Evolutionary conservation across 2,888 invertebrate species (phyloP), one percentile per base, ranked within the genome.

Genomic region (Rhabditoides inermis): DNA sequence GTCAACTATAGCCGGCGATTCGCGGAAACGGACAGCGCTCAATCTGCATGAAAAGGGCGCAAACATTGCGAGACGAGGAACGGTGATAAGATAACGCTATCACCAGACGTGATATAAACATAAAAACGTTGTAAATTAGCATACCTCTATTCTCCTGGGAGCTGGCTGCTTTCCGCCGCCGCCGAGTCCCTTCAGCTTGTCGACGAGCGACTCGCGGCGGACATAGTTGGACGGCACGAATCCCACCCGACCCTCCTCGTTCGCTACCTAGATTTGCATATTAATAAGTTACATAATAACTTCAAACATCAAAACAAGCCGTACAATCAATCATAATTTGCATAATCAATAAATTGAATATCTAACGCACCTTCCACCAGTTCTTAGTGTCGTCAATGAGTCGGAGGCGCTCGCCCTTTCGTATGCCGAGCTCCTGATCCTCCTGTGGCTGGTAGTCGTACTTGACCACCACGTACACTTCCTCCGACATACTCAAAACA

Each of bases 151-250:
- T n/a, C n/a, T n/a, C n/a, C n/a, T n/a, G n/a, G n/a, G n/a, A n/a
- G n/a, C n/a, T n/a, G n/a, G n/a, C n/a, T n/a, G n/a, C n/a, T n/a
- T n/a, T n/a, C n/a, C n/a, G n/a, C n/a, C n/a, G n/a, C n/a, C n/a
- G n/a, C n/a, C n/a, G n/a, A n/a, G n/a, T 37, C 70, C 69, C 48
- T 69, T 71, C 26, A 70, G 71, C 49, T 65, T 68, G 55, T 70
- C 72, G 40, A 91, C 90, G 56, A 91, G 90, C 77, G 92, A 92
- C 79, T 92, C 91, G 78, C 90, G 88, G 81, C 95, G 92, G 70
- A 98, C 94, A 81, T 94, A 99, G 81, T 98, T 98, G 80, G 94
- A 94, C 60, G 98, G 98, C 67, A 99, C 95, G 79, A 92, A 98
- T 57, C 98, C 98, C 4, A 90, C 87, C 80, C 90, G 89, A 73